These are phyloP conservation scores for Drosophila algonquin DNA, from an alignment of 2,888 invertebrate genomes.

Conservation along the genomic window DNA sequence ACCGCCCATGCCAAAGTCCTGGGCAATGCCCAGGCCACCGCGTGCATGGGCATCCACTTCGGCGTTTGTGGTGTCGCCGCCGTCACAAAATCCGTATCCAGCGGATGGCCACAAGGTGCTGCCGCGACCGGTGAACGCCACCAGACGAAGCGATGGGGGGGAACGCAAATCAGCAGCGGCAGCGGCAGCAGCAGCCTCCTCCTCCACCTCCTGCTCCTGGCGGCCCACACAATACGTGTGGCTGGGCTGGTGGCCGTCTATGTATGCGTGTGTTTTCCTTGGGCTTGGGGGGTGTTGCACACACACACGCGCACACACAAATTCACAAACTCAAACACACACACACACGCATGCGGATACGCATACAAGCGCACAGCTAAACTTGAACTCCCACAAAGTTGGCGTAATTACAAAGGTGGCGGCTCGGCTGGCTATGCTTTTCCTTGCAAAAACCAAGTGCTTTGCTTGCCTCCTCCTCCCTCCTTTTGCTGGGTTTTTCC, in stretches of 20 bases:
- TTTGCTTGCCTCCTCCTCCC: slow-evolving; percentile 23
- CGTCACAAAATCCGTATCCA: slow-evolving; percentile 80
- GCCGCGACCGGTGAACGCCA: slow-evolving; percentile 54
- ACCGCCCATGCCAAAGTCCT: slow-evolving; percentile 86
- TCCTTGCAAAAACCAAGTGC: slow-evolving; percentile 32
- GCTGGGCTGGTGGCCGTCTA: slow-evolving; percentile 28
- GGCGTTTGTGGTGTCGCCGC: slow-evolving; percentile 80
- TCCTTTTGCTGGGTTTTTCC: slow-evolving; percentile 23
- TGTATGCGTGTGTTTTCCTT: slow-evolving; percentile 19
- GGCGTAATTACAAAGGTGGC: slow-evolving; percentile 68
- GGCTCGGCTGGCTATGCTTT: slow-evolving; percentile 57
- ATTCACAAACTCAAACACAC: slow-evolving; percentile 14
- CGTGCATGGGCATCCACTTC: slow-evolving; percentile 84
- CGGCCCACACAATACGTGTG: slow-evolving; percentile 63
- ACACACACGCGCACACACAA: slow-evolving; percentile 44
- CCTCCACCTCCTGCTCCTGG: neutral
- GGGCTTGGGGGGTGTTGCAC: slow-evolving; percentile 72
- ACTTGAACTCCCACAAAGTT: slow-evolving; percentile 76
- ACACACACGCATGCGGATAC: slow-evolving; percentile 21
- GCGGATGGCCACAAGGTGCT: slow-evolving; percentile 79
- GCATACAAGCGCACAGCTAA: slow-evolving; percentile 52
- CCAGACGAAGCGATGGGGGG: slow-evolving; percentile 44
- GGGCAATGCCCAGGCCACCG: slow-evolving; percentile 83
- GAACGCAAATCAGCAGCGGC: neutral
- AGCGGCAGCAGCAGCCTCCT: neutral